These are phyloP conservation scores for Chrosomus eos DNA, from an alignment of 2,797 vertebrate genomes.

Conservation along the genomic window DNA sequence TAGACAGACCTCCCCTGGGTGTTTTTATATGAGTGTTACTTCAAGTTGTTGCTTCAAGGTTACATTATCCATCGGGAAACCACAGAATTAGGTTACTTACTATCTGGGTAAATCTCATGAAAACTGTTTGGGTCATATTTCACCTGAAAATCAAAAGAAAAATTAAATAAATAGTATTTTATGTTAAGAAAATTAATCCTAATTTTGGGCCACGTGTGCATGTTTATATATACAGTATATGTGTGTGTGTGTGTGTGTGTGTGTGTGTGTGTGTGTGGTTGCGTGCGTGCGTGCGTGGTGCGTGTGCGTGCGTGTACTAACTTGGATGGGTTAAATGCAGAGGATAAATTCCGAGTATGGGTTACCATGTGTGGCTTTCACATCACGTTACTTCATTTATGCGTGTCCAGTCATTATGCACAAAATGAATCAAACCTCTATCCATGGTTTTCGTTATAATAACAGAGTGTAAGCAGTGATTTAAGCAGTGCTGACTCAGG, in stretches of 20 bases:
- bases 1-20: not conserved
- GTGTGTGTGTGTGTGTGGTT: too few relatives aligned
- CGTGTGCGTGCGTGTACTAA: too few relatives aligned
- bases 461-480: not conserved
- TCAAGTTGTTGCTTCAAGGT: slow-evolving; percentile 3
- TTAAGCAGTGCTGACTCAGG: not conserved
- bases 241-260: too few relatives aligned
- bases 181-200: too few relatives aligned
- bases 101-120: not conserved
- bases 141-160: not conserved
- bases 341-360: too few relatives aligned
- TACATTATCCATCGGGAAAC: not conserved
- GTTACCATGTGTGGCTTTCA: too few relatives aligned
- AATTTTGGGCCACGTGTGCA: not conserved
- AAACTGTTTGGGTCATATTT: not conserved
- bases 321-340: too few relatives aligned
- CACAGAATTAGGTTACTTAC: not conserved
- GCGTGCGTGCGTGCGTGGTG: too few relatives aligned
- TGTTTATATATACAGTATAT: too few relatives aligned
- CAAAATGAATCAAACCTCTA: not conserved
- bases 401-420: too few relatives aligned
- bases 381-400: too few relatives aligned
- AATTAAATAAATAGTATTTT: too few relatives aligned
- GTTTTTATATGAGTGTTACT: not conserved
- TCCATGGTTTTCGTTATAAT: not conserved